These are phyloP conservation scores for Pteronotus mesoamericanus DNA, from an alignment of 2,797 vertebrate genomes.

Conservation along the genomic window DNA sequence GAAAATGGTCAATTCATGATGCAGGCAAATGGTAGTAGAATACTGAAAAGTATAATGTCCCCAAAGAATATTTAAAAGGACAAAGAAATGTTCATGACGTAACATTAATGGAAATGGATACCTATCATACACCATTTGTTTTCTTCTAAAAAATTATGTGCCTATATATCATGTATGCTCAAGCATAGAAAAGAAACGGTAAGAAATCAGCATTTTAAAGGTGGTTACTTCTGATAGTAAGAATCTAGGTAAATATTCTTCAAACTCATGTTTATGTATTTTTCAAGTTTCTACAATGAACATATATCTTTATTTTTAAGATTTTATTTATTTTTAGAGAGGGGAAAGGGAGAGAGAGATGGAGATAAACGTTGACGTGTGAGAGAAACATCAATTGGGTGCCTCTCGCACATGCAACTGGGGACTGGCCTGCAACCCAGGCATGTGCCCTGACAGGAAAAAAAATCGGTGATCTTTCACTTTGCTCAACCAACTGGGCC, in stretches of 20 bases:
- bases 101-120: neutral
- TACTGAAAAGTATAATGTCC: neutral
- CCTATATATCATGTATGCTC: neutral
- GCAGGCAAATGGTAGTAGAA: neutral
- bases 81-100: neutral
- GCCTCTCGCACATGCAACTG: neutral
- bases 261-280: neutral
- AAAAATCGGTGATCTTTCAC: neutral
- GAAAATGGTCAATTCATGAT: neutral
- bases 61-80: neutral
- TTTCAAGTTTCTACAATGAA: slow-evolving; percentile 28
- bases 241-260: slow-evolving; percentile 5
- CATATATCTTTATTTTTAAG: neutral
- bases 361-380: neutral
- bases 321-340: neutral
- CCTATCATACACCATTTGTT: neutral
- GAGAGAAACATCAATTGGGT: neutral
- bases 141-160: neutral
- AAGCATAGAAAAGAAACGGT: neutral
- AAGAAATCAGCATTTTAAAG: neutral
- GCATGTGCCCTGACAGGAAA: neutral
- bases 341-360: neutral
- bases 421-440: neutral
- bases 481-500: neutral
- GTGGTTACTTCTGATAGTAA: neutral